A percentile compares a stretch with the other conserved stretches of the same genome.
Evolutionary conservation across 2,888 invertebrate genomes (phyloP).

Genomic region (Leptinotarsa rubiginosa): DNA sequence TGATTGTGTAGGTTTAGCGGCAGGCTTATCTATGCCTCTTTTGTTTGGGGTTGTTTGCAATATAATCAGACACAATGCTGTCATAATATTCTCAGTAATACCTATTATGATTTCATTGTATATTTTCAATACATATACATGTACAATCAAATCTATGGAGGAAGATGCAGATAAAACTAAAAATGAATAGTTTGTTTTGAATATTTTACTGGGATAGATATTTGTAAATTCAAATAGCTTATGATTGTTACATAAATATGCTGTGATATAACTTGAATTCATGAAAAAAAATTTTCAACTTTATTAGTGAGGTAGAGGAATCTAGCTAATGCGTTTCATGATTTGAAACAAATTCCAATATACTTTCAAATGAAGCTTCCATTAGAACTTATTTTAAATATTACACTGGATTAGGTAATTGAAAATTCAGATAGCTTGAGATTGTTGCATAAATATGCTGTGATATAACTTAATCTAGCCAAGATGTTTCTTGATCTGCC

Average conservation of each 20-base stretch:
- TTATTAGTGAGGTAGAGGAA: too few relatives aligned
- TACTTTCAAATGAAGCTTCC: too few relatives aligned
- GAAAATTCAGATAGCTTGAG: too few relatives aligned
- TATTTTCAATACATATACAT: constrained; percentile 34
- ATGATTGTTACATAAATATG: not conserved
- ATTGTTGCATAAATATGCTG: too few relatives aligned
- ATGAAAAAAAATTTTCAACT: too few relatives aligned
- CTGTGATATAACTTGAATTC: constrained; percentile 2
- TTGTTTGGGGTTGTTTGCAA: constrained; percentile 45
- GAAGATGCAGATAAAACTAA: constrained; percentile 1
- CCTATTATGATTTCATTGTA: constrained; percentile 41
- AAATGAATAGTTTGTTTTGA: constrained; percentile 10
- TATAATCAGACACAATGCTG: constrained; percentile 42
- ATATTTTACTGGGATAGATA: not conserved
- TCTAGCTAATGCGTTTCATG: too few relatives aligned
- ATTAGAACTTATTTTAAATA: too few relatives aligned
- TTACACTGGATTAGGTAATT: too few relatives aligned
- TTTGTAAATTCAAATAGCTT: not conserved
- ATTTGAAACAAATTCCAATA: too few relatives aligned
- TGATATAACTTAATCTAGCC: too few relatives aligned
- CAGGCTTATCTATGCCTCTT: constrained; percentile 45
- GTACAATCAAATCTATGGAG: not conserved
- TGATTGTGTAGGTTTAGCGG: constrained; percentile 34
- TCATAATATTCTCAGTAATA: constrained; percentile 45
- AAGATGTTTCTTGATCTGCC: too few relatives aligned